These are phyloP conservation scores for Sprattus sprattus DNA, from an alignment of 2,113 vertebrate genomes.

Conservation along the genomic window DNA sequence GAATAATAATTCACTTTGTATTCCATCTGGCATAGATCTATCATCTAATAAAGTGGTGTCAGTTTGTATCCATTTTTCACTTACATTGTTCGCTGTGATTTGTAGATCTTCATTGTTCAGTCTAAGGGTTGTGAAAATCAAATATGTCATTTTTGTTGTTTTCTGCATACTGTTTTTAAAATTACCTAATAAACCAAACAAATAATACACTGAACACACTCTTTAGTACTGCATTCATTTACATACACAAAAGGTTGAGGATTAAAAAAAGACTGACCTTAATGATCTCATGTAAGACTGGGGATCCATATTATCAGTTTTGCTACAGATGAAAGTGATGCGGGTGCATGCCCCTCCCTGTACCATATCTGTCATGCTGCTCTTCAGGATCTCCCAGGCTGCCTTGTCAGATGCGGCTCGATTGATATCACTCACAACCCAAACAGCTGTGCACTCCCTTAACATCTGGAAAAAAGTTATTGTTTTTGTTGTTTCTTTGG, in stretches of 20 bases:
- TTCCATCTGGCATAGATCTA: background rate
- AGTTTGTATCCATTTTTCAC: background rate
- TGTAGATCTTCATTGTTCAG: background rate
- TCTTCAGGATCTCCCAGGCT: background rate
- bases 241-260: background rate
- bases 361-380: no score
- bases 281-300: constrained; percentile 10
- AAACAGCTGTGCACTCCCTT: constrained; percentile 52
- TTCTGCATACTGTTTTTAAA: background rate
- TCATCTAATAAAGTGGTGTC: background rate
- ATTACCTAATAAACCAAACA: background rate
- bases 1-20: background rate
- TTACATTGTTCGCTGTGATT: background rate
- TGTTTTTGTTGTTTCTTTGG: background rate
- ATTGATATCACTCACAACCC: constrained; percentile 53
- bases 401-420: constrained; percentile 48
- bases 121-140: background rate
- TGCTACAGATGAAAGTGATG: constrained; percentile 52
- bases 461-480: constrained; percentile 42
- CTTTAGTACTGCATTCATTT: background rate
- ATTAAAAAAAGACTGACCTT: background rate
- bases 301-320: constrained; percentile 32
- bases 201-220: background rate
- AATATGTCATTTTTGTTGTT: background rate
- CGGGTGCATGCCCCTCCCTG: no score